Percentiles rank a stretch among this genome's conserved stretches.
Evolutionary conservation across 1,140 invertebrate species (phyloP).

Genomic region (Epicauta chinensis): DNA sequence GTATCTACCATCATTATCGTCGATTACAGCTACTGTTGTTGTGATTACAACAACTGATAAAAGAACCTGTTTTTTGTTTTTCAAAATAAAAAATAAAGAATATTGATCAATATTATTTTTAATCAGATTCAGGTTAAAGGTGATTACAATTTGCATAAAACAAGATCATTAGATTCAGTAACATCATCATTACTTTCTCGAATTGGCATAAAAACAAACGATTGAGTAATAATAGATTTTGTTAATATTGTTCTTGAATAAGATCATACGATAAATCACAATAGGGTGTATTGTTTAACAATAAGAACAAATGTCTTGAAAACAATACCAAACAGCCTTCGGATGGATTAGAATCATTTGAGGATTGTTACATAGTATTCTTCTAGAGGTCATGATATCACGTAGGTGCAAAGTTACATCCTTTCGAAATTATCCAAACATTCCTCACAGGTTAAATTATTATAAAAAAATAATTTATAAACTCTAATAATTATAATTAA

Average conservation of each 20-base stretch:
- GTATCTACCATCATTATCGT: constrained; percentile 12
- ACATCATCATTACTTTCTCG: too few species aligned
- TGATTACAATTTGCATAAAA: constrained; percentile 2
- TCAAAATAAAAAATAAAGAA: not conserved
- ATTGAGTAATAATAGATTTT: too few species aligned
- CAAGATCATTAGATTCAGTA: not conserved
- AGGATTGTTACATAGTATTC: not conserved
- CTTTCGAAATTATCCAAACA: not conserved
- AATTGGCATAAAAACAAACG: too few species aligned
- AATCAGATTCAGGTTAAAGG: constrained; percentile 2
- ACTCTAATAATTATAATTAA: constrained; percentile 1
- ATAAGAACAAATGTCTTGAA: too few species aligned
- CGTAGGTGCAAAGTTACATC: not conserved
- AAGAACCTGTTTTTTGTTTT: not conserved
- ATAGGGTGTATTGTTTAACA: too few species aligned
- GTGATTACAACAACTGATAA: not conserved
- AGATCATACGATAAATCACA: too few species aligned
- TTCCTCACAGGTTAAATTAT: constrained; percentile 1
- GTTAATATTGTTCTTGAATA: too few species aligned
- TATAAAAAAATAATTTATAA: not conserved
- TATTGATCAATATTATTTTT: too few species aligned
- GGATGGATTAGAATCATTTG: too few species aligned
- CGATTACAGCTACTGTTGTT: not conserved
- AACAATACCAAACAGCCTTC: too few species aligned
- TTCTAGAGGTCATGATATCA: not conserved